Evolutionary conservation across 2,113 vertebrate species (phyloP).

Genomic region (Poeciliopsis turrubarensis): DNA sequence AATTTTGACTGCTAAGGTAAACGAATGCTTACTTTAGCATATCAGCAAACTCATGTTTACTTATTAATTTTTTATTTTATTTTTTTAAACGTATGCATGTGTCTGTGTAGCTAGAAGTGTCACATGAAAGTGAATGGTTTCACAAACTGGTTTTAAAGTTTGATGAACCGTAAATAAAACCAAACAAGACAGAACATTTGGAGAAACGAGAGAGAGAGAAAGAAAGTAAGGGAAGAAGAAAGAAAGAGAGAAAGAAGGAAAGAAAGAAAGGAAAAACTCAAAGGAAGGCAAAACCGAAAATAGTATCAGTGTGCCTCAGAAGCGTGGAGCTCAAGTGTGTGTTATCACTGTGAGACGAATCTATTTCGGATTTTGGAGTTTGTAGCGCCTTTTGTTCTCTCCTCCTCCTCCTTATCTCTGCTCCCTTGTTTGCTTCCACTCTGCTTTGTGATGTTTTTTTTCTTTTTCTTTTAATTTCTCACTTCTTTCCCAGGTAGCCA

Average conservation of each 20-base stretch:
- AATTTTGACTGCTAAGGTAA: conserved; percentile 67
- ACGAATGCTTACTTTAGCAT: conserved; percentile 65
- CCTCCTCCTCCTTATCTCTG: conserved; percentile 23
- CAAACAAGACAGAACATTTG: conserved; percentile 16
- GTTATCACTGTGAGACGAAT: conserved; percentile 9
- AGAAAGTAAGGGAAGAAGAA: neutral
- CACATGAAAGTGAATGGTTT: conserved; percentile 20
- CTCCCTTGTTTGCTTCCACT: conserved; percentile 25
- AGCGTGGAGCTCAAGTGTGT: conserved; percentile 37
- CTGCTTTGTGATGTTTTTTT: neutral
- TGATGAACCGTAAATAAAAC: conserved; percentile 17
- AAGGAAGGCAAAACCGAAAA: conserved; percentile 15
- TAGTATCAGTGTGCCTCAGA: conserved; percentile 17
- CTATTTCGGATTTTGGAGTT: conserved; percentile 30
- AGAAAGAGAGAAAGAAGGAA: neutral
- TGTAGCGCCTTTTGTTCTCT: conserved; percentile 27
- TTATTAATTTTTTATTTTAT: neutral
- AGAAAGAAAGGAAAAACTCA: neutral
- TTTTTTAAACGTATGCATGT: neutral
- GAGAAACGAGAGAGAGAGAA: neutral
- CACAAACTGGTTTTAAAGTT: conserved; percentile 4
- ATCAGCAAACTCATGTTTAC: conserved; percentile 32
- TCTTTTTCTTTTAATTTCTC: conserved; percentile 26
- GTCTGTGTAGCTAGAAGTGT: conserved; percentile 3
- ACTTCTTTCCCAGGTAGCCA: conserved; percentile 6